Evolutionary conservation across 1,140 invertebrate species (phyloP).

Genomic region (Drosophila bocki): DNA sequence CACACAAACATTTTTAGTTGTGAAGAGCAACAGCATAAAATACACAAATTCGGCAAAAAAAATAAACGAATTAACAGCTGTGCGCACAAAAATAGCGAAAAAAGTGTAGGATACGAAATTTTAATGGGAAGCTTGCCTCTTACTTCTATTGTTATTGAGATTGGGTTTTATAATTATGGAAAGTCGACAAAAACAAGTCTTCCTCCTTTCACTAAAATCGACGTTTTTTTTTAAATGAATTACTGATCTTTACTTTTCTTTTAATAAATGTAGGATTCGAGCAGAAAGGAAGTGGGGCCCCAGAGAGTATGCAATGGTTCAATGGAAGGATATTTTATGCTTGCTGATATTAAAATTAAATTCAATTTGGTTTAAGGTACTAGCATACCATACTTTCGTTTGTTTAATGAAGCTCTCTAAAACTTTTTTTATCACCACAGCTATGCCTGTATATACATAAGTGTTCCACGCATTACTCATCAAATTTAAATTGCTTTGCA

Average conservation of each 20-base stretch:
- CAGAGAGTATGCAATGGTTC: neutral
- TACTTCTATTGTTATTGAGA: neutral
- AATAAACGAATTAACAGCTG: slow-evolving; percentile 20
- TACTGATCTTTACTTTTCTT: neutral
- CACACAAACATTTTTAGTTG: slow-evolving; percentile 47
- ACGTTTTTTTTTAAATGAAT: neutral
- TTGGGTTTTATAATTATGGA: neutral
- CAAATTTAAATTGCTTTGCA: slow-evolving; percentile 64
- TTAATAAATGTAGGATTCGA: neutral
- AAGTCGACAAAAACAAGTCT: neutral
- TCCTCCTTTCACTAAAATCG: neutral
- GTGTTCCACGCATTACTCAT: slow-evolving; percentile 62
- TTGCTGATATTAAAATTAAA: neutral
- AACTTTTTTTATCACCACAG: neutral
- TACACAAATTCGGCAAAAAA: slow-evolving; percentile 32
- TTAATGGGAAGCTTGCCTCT: neutral
- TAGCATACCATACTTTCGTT: neutral
- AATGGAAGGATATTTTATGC: neutral
- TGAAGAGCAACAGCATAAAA: slow-evolving; percentile 60
- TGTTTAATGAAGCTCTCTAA: neutral
- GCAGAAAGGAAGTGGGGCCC: neutral
- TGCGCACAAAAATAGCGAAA: slow-evolving; percentile 14
- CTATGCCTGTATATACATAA: neutral
- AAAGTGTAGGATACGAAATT: neutral
- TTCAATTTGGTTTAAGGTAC: neutral